A percentile compares a stretch with the other conserved stretches of the same genome.
phyloP scores from a whole-genome alignment of 2,113 vertebrate genomes.

The Panthera uncia region DNA sequence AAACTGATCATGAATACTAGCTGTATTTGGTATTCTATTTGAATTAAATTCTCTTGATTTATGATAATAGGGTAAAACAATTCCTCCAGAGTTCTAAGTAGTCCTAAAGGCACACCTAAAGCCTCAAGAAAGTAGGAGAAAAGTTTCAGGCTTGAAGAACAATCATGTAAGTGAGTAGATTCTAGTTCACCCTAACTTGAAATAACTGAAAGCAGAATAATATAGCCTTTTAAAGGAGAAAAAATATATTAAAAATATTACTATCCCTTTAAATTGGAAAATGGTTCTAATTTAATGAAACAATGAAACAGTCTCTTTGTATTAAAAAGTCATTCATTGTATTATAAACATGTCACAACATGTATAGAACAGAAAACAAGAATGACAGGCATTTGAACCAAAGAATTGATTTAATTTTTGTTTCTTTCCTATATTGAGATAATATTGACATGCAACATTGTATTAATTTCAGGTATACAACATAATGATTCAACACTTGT shows the following conservation, averaged over 20 bases:
- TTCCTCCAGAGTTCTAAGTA: not conserved
- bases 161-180: not conserved
- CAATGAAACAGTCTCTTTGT: not conserved
- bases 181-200: not conserved
- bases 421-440: not conserved
- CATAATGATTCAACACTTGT: not conserved
- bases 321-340: not conserved
- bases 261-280: conserved; percentile 20
- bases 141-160: not conserved
- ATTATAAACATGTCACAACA: not conserved
- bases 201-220: not conserved
- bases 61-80: not conserved
- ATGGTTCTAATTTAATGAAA: not conserved
- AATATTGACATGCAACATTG: not conserved
- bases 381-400: not conserved
- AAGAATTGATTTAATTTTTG: not conserved
- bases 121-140: not conserved
- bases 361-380: not conserved
- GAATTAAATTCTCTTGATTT: not conserved
- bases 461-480: not conserved
- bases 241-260: not conserved
- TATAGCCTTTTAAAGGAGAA: not conserved
- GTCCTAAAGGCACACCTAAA: not conserved
- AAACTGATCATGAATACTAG: not conserved
- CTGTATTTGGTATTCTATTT: not conserved